Percentiles rank a stretch among this genome's conserved stretches.
Conservation (phyloP, 2,113 vertebrate genomes). For the Hemicordylus capensis region DNA sequence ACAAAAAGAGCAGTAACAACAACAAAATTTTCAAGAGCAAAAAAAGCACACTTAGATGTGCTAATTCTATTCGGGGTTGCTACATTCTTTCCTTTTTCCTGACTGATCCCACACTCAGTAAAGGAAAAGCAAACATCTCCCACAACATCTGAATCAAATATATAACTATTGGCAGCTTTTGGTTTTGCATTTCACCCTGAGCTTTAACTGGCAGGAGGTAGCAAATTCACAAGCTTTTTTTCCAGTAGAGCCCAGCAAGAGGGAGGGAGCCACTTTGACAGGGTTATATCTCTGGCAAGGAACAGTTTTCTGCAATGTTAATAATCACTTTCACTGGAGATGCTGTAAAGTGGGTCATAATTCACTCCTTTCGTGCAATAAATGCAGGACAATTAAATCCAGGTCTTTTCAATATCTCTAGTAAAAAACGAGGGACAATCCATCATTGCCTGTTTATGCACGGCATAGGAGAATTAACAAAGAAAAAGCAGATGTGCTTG, state of each 20-base stretch:
- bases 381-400: slow-evolving; percentile 70
- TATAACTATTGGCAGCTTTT: slow-evolving; percentile 67
- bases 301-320: slow-evolving; percentile 43
- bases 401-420: slow-evolving; percentile 41
- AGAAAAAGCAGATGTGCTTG: slow-evolving; percentile 36
- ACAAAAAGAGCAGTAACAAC: slow-evolving; percentile 38
- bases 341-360: slow-evolving; percentile 69
- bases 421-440: slow-evolving; percentile 51
- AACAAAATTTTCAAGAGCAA: background rate
- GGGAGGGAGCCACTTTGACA: slow-evolving; percentile 62
- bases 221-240: slow-evolving; percentile 57
- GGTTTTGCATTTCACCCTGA: slow-evolving; percentile 64
- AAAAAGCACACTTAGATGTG: slow-evolving; percentile 13
- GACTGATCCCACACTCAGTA: slow-evolving; percentile 49
- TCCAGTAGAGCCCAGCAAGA: slow-evolving; percentile 55
- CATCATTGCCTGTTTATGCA: slow-evolving; percentile 57
- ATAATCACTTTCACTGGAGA: slow-evolving; percentile 75
- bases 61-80: slow-evolving; percentile 9
- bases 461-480: slow-evolving; percentile 46
- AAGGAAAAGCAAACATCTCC: slow-evolving; percentile 49
- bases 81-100: slow-evolving; percentile 43
- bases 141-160: slow-evolving; percentile 71
- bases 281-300: slow-evolving; percentile 71
- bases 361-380: slow-evolving; percentile 68
- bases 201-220: slow-evolving; percentile 67